Conservation (phyloP, 2,113 vertebrate genomes). For the Mola mola region DNA sequence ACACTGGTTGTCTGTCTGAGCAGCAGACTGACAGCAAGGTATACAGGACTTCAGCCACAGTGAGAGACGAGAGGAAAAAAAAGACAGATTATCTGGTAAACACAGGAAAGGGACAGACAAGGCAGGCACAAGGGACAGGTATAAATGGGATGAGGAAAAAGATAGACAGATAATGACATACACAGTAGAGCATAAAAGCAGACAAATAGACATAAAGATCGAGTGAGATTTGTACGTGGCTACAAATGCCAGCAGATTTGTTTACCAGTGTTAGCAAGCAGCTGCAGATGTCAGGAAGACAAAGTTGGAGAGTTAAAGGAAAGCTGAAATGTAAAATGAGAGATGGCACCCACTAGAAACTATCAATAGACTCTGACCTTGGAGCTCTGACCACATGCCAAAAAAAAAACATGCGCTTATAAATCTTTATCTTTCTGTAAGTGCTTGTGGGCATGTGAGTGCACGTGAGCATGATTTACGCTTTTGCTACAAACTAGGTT, state of each 20-base stretch:
- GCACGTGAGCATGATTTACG: conserved; percentile 53
- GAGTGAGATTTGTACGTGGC: conserved; percentile 20
- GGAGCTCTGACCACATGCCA: conserved; percentile 62
- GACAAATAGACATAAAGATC: conserved; percentile 16
- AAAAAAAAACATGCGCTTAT: conserved; percentile 57
- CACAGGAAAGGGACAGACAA: conserved; percentile 34
- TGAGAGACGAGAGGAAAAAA: conserved; percentile 48
- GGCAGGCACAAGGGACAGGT: conserved; percentile 12
- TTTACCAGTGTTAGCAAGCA: conserved; percentile 29
- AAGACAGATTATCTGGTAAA: conserved; percentile 52
- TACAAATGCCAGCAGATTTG: conserved; percentile 44
- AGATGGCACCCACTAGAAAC: conserved; percentile 20
- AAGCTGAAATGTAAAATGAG: conserved; percentile 24
- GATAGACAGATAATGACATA: conserved; percentile 30
- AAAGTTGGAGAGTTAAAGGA: conserved; percentile 17
- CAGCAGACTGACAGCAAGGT: conserved; percentile 37
- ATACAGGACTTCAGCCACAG: conserved; percentile 29
- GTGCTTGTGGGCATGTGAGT: conserved; percentile 14
- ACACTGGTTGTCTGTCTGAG: conserved; percentile 41
- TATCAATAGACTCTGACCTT: conserved; percentile 70
- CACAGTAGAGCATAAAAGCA: conserved; percentile 26
- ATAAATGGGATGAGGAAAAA: conserved; percentile 10
- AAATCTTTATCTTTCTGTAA: conserved; percentile 48
- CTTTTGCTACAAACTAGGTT: conserved; percentile 43
- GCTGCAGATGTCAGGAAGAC: conserved; percentile 21